A percentile compares a stretch with the other conserved stretches of the same genome.
These are phyloP conservation scores for Smithornis capensis DNA, from an alignment of 2,113 vertebrate species.

Conservation along the genomic window DNA sequence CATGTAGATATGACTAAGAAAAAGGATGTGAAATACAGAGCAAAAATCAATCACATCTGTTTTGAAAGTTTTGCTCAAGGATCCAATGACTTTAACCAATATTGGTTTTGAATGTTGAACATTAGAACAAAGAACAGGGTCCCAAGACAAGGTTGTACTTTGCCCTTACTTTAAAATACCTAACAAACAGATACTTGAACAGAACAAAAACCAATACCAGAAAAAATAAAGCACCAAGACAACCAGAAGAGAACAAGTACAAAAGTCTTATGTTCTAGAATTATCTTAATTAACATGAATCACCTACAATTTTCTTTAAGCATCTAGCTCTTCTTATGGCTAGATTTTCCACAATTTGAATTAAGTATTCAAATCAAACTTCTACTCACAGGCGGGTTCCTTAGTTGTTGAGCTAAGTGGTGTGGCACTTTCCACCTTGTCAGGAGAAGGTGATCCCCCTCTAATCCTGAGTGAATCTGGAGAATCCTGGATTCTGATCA, in stretches of 20 bases:
- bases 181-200: background rate
- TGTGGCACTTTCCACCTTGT: background rate
- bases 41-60: background rate
- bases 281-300: background rate
- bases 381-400: background rate
- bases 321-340: background rate
- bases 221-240: background rate
- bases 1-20: background rate
- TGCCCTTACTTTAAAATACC: background rate
- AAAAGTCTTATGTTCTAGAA: background rate
- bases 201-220: background rate
- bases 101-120: background rate
- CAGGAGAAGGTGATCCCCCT: background rate
- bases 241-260: background rate
- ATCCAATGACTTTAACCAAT: background rate
- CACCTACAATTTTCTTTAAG: background rate
- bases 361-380: background rate
- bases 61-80: background rate
- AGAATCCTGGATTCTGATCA: background rate
- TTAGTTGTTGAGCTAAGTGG: background rate
- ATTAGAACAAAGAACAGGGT: background rate
- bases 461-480: background rate
- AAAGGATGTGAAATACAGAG: background rate
- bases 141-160: background rate
- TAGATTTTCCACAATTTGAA: background rate